A percentile compares a stretch with the other conserved stretches of the same genome.
These are phyloP conservation scores for Pseudotriccus pelzelni DNA, from an alignment of 2,797 vertebrate species.

Conservation along the genomic window DNA sequence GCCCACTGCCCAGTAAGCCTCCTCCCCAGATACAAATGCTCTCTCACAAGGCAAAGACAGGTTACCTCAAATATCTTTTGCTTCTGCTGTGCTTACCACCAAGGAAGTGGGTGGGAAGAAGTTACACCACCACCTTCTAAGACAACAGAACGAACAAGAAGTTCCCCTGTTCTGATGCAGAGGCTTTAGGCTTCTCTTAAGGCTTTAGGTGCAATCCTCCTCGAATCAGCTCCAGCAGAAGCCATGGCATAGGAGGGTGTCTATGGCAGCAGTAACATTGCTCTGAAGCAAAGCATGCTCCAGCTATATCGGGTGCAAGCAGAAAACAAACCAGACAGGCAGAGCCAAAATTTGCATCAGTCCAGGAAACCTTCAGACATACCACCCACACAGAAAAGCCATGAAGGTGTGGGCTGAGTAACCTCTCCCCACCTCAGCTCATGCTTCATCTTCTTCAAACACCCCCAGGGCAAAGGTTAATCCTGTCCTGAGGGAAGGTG, in stretches of 20 bases:
- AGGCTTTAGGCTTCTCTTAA: not conserved
- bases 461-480: not conserved
- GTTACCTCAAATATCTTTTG: not conserved
- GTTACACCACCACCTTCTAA: not conserved
- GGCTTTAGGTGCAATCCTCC: not conserved
- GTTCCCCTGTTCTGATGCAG: not conserved
- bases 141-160: not conserved
- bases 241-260: not conserved
- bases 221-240: not conserved
- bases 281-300: not conserved
- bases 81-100: not conserved
- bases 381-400: not conserved
- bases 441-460: not conserved
- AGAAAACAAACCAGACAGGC: not conserved
- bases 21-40: rapidly evolving
- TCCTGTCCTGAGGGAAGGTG: not conserved
- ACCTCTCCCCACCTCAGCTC: not conserved
- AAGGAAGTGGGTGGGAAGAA: not conserved
- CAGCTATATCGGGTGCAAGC: not conserved
- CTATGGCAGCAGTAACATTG: not conserved
- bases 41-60: not conserved
- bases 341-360: not conserved
- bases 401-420: not conserved
- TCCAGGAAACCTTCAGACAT: not conserved
- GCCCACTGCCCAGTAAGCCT: not conserved